phyloP scores from a whole-genome alignment of 2,888 invertebrate genomes.

The Eremobia ochroleuca region DNA sequence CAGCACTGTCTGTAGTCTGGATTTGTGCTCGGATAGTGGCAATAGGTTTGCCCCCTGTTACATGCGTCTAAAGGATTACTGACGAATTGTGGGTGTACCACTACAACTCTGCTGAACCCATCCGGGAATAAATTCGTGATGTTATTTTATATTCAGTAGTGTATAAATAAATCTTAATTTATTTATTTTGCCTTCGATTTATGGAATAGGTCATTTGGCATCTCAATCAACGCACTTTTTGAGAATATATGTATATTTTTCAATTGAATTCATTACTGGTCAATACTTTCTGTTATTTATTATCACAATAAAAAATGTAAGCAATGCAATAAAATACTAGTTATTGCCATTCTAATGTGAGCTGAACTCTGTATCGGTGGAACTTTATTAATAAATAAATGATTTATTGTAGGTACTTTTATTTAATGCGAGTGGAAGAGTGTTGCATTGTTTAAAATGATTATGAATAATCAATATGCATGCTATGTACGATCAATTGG shows the following conservation, averaged over 20 bases:
- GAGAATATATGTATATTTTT: not conserved
- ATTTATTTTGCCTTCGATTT: not conserved
- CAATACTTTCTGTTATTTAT: constrained; percentile 4
- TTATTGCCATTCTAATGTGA: constrained; percentile 11
- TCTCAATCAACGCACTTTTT: not conserved
- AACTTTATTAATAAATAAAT: constrained; percentile 18
- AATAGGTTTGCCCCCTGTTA: no score
- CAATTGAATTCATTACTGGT: not conserved
- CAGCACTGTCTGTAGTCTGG: not conserved
- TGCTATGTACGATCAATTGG: not conserved
- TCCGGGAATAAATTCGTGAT: not conserved
- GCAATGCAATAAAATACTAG: not conserved
- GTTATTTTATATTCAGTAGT: not conserved
- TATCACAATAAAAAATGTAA: constrained; percentile 9
- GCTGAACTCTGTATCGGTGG: constrained; percentile 13
- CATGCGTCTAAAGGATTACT: no score
- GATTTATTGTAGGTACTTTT: constrained; percentile 35
- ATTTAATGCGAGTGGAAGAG: constrained; percentile 1
- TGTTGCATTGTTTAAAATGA: constrained; percentile 22
- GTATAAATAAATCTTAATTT: not conserved
- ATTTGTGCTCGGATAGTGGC: not conserved
- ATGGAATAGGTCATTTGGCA: not conserved
- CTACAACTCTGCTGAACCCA: not conserved
- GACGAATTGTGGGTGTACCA: not conserved
- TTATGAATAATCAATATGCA: constrained; percentile 19